Conservation (phyloP, 1,140 invertebrate genomes). For the Oryzaephilus surinamensis region DNA sequence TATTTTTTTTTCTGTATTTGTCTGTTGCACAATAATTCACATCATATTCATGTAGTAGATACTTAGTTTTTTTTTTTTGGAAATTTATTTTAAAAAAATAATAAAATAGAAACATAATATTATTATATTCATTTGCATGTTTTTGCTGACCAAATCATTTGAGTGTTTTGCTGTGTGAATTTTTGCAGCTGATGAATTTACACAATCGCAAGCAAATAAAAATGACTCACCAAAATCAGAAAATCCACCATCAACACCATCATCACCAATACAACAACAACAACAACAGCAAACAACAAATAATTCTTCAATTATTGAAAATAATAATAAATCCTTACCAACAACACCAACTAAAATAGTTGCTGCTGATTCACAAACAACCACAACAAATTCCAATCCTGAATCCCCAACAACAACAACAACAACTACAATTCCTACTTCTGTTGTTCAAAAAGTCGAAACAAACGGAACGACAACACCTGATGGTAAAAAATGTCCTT, state of each 20-base stretch:
- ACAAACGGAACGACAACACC: constrained; percentile 32
- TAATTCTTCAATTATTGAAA: neutral
- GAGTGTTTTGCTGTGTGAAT: neutral
- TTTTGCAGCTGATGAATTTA: neutral
- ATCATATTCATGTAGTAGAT: too few relatives aligned
- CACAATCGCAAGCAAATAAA: neutral
- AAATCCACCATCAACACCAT: constrained; percentile 1
- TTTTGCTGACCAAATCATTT: neutral
- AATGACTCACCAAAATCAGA: neutral
- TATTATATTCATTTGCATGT: neutral
- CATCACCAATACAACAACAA: constrained; percentile 15
- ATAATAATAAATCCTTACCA: constrained; percentile 4
- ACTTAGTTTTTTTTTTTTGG: too few relatives aligned
- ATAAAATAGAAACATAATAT: neutral
- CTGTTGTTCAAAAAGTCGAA: constrained; percentile 10
- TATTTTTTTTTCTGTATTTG: too few relatives aligned
- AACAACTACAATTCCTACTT: constrained; percentile 12
- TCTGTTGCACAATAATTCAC: too few relatives aligned
- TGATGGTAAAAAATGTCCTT: constrained; percentile 20
- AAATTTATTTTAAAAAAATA: neutral
- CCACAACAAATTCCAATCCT: constrained; percentile 9
- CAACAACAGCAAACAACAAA: constrained; percentile 9
- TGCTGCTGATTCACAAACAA: too few relatives aligned
- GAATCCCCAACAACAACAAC: constrained; percentile 12
- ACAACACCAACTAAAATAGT: too few relatives aligned